Base-by-base conservation (phyloP, 2,797 vertebrate species). In the Xerus rutilus region DNA sequence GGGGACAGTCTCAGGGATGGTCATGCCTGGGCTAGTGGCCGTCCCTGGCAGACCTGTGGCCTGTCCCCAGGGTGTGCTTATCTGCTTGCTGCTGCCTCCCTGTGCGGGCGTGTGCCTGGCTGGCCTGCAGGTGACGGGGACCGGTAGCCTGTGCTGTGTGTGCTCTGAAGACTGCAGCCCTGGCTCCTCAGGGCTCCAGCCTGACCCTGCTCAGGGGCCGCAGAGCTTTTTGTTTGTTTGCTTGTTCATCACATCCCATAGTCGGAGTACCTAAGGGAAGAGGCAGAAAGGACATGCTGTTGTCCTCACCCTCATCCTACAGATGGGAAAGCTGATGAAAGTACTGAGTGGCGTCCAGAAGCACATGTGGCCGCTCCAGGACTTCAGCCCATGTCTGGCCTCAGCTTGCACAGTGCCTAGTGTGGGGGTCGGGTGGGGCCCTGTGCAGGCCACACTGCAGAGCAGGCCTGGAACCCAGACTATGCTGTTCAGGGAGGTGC, bases 81-180 rank as follows among this genome's bases (percentile, higher is more conserved):
- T 18, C 79, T n/a, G 10, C 73, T 21, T 5, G 28, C 84, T 45
- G 32, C 54, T 2, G 3, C n/a, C 10, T 2, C 12, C 9, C 23
- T 1, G 17, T 28, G n/a, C 14, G 28, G 28, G 47, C 25, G 3
- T 1, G 1, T 8, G 11, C 49, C 32, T 93, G 15, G 0, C 2
- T 2, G 8, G 21, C 86, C 47, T 9, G 3, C 43, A 8, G 23
- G n/a, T 9, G 14, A 21, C 3, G 1, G n/a, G 21, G 35, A 17
- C 32, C 47, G 0, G 0, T 0, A 23, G 69, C 25, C 54, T 4
- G 28, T 0, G 13, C 78, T 13, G 20, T 13, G 21, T 30, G 32
- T 17, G 3, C 45, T 49, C 73, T 0, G 0, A 73, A 65, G 81
- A 59, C 14, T 32, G 25, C 20, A 30, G 39, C 30, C 32, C 79